phyloP scores from a whole-genome alignment of 1,140 invertebrate genomes.

The Cheumatopsyche charites region DNA sequence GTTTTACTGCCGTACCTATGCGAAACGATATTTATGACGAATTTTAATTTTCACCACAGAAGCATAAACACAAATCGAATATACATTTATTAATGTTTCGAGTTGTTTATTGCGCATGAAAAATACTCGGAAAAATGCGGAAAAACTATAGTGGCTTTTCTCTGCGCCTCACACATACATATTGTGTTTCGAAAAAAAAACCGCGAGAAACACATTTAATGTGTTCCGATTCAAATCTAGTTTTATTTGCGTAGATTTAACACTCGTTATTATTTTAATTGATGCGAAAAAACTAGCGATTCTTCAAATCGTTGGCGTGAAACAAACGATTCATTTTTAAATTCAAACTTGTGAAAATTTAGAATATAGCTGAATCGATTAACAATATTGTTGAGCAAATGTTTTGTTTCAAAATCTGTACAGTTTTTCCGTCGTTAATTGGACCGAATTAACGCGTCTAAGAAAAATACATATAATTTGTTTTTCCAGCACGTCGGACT shows the following conservation, averaged over 20 bases:
- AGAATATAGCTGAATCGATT: too few species aligned
- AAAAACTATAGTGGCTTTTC: too few species aligned
- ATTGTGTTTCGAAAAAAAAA: too few species aligned
- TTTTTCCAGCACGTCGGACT: conserved; percentile 25
- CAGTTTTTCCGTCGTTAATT: conserved; percentile 23
- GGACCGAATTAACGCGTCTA: conserved; percentile 26
- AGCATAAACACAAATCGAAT: conserved; percentile 4
- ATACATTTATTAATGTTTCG: conserved; percentile 11
- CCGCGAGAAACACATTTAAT: too few species aligned
- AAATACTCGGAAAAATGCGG: background rate
- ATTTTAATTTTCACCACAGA: conserved; percentile 18
- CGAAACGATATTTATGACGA: conserved; percentile 14
- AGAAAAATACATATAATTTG: conserved; percentile 18
- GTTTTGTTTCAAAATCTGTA: background rate
- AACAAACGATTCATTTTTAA: conserved; percentile 3
- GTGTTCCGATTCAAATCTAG: too few species aligned
- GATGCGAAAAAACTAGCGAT: background rate
- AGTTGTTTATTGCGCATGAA: conserved; percentile 3
- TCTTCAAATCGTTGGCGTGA: conserved; percentile 14
- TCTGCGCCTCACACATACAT: too few species aligned
- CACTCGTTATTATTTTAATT: conserved; percentile 1
- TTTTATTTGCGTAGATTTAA: too few species aligned
- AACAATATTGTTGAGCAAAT: background rate
- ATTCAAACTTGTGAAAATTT: background rate
- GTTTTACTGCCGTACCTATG: conserved; percentile 21